A percentile compares a stretch with the other conserved stretches of the same genome.
These are phyloP conservation scores for Amphipyra berbera DNA, from an alignment of 2,888 invertebrate species.

Conservation along the genomic window DNA sequence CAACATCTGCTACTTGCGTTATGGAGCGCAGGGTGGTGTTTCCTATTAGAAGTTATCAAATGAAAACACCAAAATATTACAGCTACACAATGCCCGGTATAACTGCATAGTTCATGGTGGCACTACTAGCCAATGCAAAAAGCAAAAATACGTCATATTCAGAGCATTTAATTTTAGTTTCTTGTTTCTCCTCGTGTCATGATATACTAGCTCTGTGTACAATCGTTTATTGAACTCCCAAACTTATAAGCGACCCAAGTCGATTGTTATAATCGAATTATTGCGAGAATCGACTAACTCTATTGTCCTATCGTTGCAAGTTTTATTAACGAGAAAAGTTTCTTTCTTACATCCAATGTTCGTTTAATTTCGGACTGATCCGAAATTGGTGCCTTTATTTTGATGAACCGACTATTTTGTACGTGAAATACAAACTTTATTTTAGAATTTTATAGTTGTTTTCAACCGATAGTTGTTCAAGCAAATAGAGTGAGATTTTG, in stretches of 20 bases:
- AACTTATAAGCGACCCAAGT: conserved; percentile 46
- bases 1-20: too few species aligned
- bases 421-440: too few species aligned
- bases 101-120: too few species aligned
- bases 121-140: too few species aligned
- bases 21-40: too few species aligned
- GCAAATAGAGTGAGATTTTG: background rate
- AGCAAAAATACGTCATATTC: too few species aligned
- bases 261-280: conserved; percentile 57
- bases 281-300: conserved; percentile 53
- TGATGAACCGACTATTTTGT: conserved; percentile 11
- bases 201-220: background rate
- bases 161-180: too few species aligned
- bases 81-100: too few species aligned
- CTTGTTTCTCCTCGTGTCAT: too few species aligned
- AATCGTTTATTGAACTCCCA: conserved; percentile 33
- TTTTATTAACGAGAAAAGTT: conserved; percentile 67
- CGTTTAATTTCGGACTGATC: conserved; percentile 41
- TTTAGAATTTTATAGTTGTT: too few species aligned
- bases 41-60: too few species aligned
- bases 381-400: conserved; percentile 24
- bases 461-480: background rate
- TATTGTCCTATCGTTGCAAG: conserved; percentile 53
- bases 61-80: too few species aligned
- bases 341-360: conserved; percentile 27